Conservation (phyloP, 2,113 vertebrate genomes). For the Reinhardtius hippoglossoides region DNA sequence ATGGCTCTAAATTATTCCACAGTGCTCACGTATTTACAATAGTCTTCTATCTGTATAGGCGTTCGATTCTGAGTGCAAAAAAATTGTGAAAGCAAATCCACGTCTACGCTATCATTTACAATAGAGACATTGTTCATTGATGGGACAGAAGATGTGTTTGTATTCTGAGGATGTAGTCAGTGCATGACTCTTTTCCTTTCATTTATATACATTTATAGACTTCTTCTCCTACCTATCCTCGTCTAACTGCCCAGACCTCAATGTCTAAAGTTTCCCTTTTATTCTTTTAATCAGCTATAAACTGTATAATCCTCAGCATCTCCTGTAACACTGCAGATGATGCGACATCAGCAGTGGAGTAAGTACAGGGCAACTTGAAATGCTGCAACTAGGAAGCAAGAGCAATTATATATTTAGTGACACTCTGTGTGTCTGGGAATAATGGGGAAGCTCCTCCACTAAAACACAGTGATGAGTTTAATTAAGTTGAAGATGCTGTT, state of each 20-base stretch:
- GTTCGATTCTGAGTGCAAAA: slow-evolving; percentile 29
- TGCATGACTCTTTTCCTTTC: slow-evolving; percentile 27
- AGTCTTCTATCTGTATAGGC: slow-evolving; percentile 26
- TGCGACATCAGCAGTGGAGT: slow-evolving; percentile 38
- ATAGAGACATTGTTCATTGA: slow-evolving; percentile 66
- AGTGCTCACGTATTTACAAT: slow-evolving; percentile 42
- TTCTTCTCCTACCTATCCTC: slow-evolving; percentile 23
- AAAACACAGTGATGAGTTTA: slow-evolving; percentile 68
- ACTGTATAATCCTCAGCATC: slow-evolving; percentile 21
- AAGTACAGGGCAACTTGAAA: slow-evolving; percentile 58
- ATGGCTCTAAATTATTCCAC: slow-evolving; percentile 6
- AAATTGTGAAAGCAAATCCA: slow-evolving; percentile 66
- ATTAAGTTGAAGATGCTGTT: slow-evolving; percentile 77
- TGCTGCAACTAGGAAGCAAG: slow-evolving; percentile 68
- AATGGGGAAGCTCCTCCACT: slow-evolving; percentile 52
- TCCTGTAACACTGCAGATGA: slow-evolving; percentile 42
- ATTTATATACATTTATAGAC: slow-evolving; percentile 32
- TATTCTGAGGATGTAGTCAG: slow-evolving; percentile 32
- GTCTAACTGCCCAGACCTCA: slow-evolving; percentile 24
- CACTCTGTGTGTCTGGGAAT: slow-evolving; percentile 67
- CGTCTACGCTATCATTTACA: slow-evolving; percentile 65
- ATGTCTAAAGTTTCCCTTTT: slow-evolving; percentile 37
- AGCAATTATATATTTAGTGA: slow-evolving; percentile 75
- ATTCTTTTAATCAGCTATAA: slow-evolving; percentile 56
- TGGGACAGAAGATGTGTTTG: slow-evolving; percentile 63